These are phyloP conservation scores for Diadromus collaris DNA, from an alignment of 2,888 invertebrate species.

Conservation along the genomic window DNA sequence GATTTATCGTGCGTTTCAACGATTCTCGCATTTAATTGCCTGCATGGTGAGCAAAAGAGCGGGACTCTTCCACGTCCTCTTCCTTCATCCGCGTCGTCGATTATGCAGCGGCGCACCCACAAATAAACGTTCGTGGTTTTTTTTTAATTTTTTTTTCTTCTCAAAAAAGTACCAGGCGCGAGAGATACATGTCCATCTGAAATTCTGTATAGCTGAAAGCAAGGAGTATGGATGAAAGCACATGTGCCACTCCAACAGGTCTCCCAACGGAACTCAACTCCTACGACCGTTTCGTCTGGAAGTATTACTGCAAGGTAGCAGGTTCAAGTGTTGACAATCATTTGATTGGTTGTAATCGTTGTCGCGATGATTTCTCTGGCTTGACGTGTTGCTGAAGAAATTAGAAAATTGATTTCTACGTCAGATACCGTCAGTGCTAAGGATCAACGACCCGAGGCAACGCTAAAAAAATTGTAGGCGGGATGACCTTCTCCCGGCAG, in stretches of 20 bases:
- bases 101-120: conserved; percentile 55
- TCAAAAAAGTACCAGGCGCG: conserved; percentile 15
- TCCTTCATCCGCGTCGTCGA: conserved; percentile 29
- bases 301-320: not conserved
- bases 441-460: not conserved
- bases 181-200: conserved; percentile 39
- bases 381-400: not conserved
- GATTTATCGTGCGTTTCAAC: conserved; percentile 65
- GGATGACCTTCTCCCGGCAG: no score
- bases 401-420: not conserved
- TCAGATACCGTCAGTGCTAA: not conserved
- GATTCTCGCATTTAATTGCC: conserved; percentile 65
- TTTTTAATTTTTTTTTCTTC: no score
- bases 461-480: not conserved
- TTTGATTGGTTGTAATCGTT: not conserved
- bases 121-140: no score
- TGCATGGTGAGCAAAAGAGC: conserved; percentile 51
- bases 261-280: conserved; percentile 48
- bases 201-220: conserved; percentile 44
- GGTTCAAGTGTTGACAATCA: not conserved
- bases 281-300: conserved; percentile 42
- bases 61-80: conserved; percentile 40
- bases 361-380: not conserved
- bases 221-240: conserved; percentile 29
- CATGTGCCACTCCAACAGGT: conserved; percentile 40